These are phyloP conservation scores for Lonchura striata DNA, from an alignment of 2,113 vertebrate species.

Conservation along the genomic window DNA sequence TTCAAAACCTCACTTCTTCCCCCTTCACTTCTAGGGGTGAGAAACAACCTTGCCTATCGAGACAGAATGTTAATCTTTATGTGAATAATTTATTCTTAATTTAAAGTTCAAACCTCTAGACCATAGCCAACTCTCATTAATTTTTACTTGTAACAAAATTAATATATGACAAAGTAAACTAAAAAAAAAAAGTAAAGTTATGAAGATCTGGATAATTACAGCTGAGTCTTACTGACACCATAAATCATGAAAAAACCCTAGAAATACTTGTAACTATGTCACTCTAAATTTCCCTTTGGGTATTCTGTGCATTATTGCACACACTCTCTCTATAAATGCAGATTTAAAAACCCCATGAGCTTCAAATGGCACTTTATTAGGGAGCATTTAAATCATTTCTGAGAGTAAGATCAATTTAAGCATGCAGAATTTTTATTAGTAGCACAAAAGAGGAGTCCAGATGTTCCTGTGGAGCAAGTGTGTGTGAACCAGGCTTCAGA, in stretches of 20 bases:
- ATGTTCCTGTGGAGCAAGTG: slow-evolving; percentile 6
- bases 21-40: neutral
- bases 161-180: slow-evolving; percentile 34
- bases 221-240: neutral
- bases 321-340: slow-evolving; percentile 54
- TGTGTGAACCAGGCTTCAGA: slow-evolving; percentile 27
- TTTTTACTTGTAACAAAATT: slow-evolving; percentile 37
- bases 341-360: slow-evolving; percentile 32
- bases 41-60: neutral
- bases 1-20: neutral
- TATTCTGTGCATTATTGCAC: slow-evolving; percentile 50
- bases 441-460: slow-evolving; percentile 41
- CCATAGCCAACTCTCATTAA: neutral
- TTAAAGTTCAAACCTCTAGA: slow-evolving; percentile 25
- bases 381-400: slow-evolving; percentile 68
- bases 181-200: neutral
- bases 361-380: slow-evolving; percentile 67
- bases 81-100: slow-evolving; percentile 2
- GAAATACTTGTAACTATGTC: slow-evolving; percentile 62
- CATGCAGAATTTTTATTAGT: slow-evolving; percentile 52
- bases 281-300: slow-evolving; percentile 50
- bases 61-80: slow-evolving; percentile 19
- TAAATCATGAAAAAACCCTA: slow-evolving; percentile 61
- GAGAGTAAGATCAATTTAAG: slow-evolving; percentile 45
- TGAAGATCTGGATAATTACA: slow-evolving; percentile 18